These are phyloP conservation scores for Beroe forskalii DNA, from an alignment of 37 sponge, comb jelly and placozoan species.

Conservation along the genomic window DNA sequence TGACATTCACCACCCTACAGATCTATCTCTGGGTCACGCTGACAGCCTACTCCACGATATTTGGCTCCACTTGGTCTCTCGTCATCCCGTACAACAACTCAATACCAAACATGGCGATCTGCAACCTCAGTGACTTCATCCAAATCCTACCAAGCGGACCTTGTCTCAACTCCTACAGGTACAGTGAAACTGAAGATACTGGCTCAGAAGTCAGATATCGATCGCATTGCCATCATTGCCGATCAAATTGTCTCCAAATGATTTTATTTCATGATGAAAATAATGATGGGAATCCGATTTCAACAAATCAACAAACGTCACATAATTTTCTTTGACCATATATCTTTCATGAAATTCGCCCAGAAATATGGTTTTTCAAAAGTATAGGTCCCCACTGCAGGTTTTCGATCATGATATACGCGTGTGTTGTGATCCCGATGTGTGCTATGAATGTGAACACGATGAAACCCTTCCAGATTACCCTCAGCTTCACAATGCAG, in stretches of 20 bases:
- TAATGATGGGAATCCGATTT: no score
- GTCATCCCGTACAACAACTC: conserved; percentile 55
- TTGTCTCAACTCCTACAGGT: conserved; percentile 64
- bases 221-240: neutral
- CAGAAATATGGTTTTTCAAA: no score
- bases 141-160: conserved; percentile 6
- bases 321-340: no score
- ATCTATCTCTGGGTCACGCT: conserved; percentile 47
- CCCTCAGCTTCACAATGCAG: conserved; percentile 61
- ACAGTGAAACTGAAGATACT: neutral
- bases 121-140: conserved; percentile 41
- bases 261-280: neutral
- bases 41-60: conserved; percentile 53
- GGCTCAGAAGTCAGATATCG: neutral
- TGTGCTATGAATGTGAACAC: conserved; percentile 35
- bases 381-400: no score
- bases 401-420: conserved; percentile 38
- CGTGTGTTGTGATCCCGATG: conserved; percentile 38
- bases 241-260: neutral
- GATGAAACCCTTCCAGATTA: conserved; percentile 64
- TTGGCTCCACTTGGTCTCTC: conserved; percentile 49
- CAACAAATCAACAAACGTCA: no score
- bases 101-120: neutral
- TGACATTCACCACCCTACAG: neutral
- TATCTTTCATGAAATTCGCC: no score